Base-by-base conservation (phyloP, 2,888 invertebrate species). In the Lathronympha strigana region DNA sequence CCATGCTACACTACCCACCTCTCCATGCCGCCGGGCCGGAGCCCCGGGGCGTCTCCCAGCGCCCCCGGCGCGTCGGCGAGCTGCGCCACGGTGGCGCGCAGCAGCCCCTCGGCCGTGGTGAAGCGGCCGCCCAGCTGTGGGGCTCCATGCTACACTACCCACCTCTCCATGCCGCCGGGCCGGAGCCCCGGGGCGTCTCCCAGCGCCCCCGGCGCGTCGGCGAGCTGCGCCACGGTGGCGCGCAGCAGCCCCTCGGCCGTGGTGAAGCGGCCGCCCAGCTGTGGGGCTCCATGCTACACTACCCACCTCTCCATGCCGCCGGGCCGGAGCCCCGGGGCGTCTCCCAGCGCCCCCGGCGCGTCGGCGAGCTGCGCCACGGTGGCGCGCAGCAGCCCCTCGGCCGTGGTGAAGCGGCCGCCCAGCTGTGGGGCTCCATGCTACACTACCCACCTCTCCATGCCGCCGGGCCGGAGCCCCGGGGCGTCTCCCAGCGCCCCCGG, bases 71-170 rank as follows among this genome's bases (percentile, higher is more conserved):
- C 90, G 54, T 93, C 94, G 3, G 88, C 85, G 25, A 98, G 85
- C 83, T 97, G 96, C 0, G 96, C 96, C 70, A 94, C 38, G 51
- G 98, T 95, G 17, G 97, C 96, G 0, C 87, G 71, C 68, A 90
- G 70, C 19, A 89, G 95, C 99, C 99, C 92, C n/a, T 99, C 99
- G 0, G 99, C 94, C 0, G 99, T 99, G 0, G 98, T 97, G 85
- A n/a, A n/a, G n/a, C n/a, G n/a, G n/a, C n/a, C n/a, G n/a, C n/a
- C n/a, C n/a, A n/a, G n/a, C n/a, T n/a, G n/a, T n/a, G n/a, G n/a
- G n/a, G n/a, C n/a, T 28, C 5, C 11, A 33, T 11, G 9, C 33
- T 4, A 11, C 28, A 28, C 28, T 33, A 11, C 11, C 11, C 33
- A 33, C 33, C 33, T 11, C 6, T 33, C 47, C 5, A 47, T 47